A percentile compares a stretch with the other conserved stretches of the same genome.
Conservation (phyloP, 2,888 invertebrate genomes). For the Taphrorychus bicolor region DNA sequence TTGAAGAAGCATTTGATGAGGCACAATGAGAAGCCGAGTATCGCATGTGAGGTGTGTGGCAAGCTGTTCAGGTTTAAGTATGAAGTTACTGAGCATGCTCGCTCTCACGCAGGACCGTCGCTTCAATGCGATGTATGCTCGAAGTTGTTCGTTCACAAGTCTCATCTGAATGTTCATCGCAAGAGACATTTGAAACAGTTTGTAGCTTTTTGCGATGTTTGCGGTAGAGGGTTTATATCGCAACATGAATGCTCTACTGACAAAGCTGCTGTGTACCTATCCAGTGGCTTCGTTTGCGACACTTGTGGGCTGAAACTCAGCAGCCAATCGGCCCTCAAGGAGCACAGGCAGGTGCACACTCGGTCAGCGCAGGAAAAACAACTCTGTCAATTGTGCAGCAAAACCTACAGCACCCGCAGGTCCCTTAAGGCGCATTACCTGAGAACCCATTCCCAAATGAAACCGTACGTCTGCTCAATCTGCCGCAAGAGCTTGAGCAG, state of each 20-base stretch:
- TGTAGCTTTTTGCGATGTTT: neutral
- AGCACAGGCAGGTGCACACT: slow-evolving; percentile 51
- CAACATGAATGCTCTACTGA: slow-evolving; percentile 50
- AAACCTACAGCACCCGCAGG: slow-evolving; percentile 57
- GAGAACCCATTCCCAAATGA: slow-evolving; percentile 47
- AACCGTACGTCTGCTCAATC: slow-evolving; percentile 52
- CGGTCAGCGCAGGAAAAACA: slow-evolving; percentile 49
- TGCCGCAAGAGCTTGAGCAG: slow-evolving; percentile 57
- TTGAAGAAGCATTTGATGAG: slow-evolving; percentile 54
- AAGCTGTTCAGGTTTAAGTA: neutral
- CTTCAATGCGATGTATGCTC: neutral
- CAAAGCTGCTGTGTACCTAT: slow-evolving; percentile 48
- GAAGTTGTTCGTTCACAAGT: neutral
- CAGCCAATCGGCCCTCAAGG: slow-evolving; percentile 49
- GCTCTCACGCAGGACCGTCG: slow-evolving; percentile 59
- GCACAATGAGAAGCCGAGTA: slow-evolving; percentile 52
- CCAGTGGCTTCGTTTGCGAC: slow-evolving; percentile 50
- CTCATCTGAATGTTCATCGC: neutral
- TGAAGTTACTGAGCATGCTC: slow-evolving; percentile 45
- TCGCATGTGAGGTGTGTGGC: slow-evolving; percentile 32
- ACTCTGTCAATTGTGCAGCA: slow-evolving; percentile 60
- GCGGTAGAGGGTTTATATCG: slow-evolving; percentile 40
- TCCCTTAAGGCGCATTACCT: slow-evolving; percentile 51
- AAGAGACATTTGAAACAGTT: neutral
- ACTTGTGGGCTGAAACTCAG: slow-evolving; percentile 49